Conservation (phyloP, 1,140 invertebrate genomes). For the Polypedilum vanderplanki region DNA sequence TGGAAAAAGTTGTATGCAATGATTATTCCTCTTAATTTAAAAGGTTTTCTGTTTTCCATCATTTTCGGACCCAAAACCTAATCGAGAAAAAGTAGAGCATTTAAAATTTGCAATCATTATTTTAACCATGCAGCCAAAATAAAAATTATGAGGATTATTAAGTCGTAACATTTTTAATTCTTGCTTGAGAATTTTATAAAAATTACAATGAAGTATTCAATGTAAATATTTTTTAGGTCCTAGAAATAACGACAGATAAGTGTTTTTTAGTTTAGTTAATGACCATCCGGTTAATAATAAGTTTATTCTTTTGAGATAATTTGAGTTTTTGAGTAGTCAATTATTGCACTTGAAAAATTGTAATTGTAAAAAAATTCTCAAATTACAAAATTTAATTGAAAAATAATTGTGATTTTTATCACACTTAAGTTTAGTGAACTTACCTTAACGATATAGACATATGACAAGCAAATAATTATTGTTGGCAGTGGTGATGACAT, state of each 20-base stretch:
- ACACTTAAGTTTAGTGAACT: conserved; percentile 34
- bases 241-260: neutral
- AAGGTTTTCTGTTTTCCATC: conserved; percentile 86
- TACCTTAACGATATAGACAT: conserved; percentile 70
- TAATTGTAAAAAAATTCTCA: neutral
- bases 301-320: neutral
- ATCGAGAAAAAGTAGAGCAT: conserved; percentile 38
- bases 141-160: no score
- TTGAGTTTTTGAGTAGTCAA: neutral
- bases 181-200: no score
- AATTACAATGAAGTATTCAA: no score
- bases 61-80: conserved; percentile 70
- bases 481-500: conserved; percentile 80
- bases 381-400: no score
- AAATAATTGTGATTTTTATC: neutral
- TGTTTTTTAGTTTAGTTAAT: neutral
- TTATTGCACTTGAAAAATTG: neutral
- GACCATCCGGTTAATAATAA: neutral
- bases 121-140: no score
- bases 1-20: conserved; percentile 81
- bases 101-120: conserved; percentile 24
- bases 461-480: conserved; percentile 63
- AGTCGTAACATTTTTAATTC: no score
- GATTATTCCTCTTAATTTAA: conserved; percentile 68
- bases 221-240: no score